Conservation (phyloP, 2,113 vertebrate species). For the Gallinago jamesoni region DNA sequence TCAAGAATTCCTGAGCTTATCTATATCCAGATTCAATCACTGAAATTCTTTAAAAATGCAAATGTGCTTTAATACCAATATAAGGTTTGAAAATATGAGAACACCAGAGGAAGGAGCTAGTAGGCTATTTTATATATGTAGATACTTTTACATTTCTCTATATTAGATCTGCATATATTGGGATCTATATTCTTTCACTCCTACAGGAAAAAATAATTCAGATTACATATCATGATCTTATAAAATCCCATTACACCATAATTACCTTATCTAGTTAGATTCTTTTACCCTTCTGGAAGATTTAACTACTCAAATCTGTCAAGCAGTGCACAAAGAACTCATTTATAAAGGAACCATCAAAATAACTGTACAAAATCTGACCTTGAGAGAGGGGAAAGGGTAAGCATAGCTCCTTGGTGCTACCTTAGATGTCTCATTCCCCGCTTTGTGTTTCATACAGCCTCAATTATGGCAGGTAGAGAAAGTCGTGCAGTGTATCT, state of each 20-base stretch:
- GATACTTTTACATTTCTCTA: not conserved
- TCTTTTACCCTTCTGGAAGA: not conserved
- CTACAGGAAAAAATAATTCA: not conserved
- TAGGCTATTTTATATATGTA: not conserved
- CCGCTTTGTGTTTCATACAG: not conserved
- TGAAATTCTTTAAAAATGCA: not conserved
- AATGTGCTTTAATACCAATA: not conserved
- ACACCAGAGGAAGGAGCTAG: not conserved
- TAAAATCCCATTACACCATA: not conserved
- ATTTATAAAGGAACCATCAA: not conserved
- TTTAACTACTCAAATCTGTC: not conserved
- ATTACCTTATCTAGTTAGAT: not conserved
- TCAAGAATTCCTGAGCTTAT: not conserved
- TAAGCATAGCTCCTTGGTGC: not conserved
- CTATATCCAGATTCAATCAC: not conserved
- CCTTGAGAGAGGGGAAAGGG: not conserved
- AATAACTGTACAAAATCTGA: not conserved
- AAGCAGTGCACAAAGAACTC: not conserved
- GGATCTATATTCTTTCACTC: not conserved
- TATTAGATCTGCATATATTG: not conserved
- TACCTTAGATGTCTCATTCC: not conserved
- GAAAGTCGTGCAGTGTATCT: rapidly evolving
- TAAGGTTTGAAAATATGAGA: not conserved
- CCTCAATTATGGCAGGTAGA: not conserved
- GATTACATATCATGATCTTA: not conserved